These are phyloP conservation scores for Heliconius cydno DNA, from an alignment of 2,888 invertebrate genomes.

Conservation along the genomic window DNA sequence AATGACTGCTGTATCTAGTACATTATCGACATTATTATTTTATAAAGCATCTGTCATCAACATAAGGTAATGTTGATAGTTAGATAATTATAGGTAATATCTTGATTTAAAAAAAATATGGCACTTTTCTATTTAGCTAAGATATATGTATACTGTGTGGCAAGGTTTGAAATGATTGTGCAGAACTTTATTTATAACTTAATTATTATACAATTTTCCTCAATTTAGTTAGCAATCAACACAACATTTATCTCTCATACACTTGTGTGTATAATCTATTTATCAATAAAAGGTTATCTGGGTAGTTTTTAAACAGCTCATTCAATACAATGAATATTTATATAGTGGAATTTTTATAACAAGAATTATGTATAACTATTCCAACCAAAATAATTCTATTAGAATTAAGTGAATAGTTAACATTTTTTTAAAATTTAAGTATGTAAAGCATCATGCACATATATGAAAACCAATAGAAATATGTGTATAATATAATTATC, in stretches of 20 bases:
- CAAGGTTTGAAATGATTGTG: neutral
- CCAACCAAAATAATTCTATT: neutral
- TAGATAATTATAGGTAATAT: too few relatives aligned
- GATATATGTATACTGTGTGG: too few relatives aligned
- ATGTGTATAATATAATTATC: too few relatives aligned
- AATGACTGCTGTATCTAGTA: too few relatives aligned
- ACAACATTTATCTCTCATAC: neutral
- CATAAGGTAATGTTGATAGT: too few relatives aligned
- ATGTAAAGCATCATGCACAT: neutral
- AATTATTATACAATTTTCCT: slow-evolving; percentile 11
- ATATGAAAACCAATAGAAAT: too few relatives aligned
- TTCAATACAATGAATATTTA: neutral
- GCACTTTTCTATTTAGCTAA: too few relatives aligned
- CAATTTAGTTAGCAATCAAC: neutral
- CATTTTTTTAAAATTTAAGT: neutral
- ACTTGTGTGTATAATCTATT: slow-evolving; percentile 5
- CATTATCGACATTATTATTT: too few relatives aligned
- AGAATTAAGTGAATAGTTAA: neutral
- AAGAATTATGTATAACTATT: neutral
- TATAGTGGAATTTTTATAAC: neutral
- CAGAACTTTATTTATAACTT: neutral
- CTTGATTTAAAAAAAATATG: too few relatives aligned
- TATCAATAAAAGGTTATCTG: slow-evolving; percentile 23
- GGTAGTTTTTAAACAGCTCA: neutral
- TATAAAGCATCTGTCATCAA: too few relatives aligned